Conservation (phyloP, 2,888 invertebrate genomes). For the Acronicta psi region DNA sequence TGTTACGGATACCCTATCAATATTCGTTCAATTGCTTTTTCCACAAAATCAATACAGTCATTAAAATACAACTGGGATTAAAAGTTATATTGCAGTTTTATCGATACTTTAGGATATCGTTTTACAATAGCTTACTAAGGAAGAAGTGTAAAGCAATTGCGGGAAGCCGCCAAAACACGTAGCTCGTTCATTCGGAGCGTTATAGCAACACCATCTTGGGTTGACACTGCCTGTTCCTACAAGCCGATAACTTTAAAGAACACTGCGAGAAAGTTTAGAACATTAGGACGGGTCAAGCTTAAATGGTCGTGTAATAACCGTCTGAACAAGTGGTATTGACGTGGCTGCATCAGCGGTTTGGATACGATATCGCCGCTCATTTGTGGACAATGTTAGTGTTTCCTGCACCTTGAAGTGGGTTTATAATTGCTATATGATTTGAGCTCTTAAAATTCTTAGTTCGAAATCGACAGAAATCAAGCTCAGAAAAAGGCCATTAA, state of each 20-base stretch:
- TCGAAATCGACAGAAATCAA: background rate
- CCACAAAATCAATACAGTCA: conserved; percentile 43
- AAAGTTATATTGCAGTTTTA: conserved; percentile 46
- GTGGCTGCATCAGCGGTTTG: conserved; percentile 83
- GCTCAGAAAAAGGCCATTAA: conserved; percentile 12
- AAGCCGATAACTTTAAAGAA: conserved; percentile 42
- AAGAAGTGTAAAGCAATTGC: conserved; percentile 78
- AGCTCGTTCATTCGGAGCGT: conserved; percentile 82
- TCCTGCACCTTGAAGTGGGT: conserved; percentile 21
- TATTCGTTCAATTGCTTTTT: conserved; percentile 58
- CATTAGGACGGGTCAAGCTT: conserved; percentile 66
- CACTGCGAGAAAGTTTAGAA: conserved; percentile 46
- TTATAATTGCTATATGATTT: conserved; percentile 14
- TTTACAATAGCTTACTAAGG: conserved; percentile 41
- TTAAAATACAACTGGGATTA: conserved; percentile 46
- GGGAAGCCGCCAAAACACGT: conserved; percentile 85
- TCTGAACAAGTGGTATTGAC: conserved; percentile 79
- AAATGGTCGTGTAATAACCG: conserved; percentile 74
- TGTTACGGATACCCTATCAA: conserved; percentile 64
- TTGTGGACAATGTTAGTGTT: conserved; percentile 43
- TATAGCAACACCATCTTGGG: conserved; percentile 68
- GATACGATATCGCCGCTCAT: conserved; percentile 70
- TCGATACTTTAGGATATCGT: conserved; percentile 50
- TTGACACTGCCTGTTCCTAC: conserved; percentile 61
- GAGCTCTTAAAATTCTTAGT: background rate